These are phyloP conservation scores for Sorex maritimensis DNA, from an alignment of 2,797 vertebrate genomes.

Conservation along the genomic window DNA sequence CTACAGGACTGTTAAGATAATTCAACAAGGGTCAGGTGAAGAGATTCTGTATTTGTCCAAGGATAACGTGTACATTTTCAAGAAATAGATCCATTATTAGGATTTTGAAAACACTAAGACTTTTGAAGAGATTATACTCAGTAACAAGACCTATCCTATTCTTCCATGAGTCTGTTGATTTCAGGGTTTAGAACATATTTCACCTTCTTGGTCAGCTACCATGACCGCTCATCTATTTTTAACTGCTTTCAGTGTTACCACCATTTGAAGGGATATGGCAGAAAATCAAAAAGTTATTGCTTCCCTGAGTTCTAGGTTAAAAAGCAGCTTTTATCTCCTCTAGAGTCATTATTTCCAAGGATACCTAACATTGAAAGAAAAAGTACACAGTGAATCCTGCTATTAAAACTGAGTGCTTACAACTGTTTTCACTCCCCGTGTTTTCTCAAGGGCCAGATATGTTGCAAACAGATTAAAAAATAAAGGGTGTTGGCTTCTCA, in stretches of 20 bases:
- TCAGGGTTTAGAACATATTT: not conserved
- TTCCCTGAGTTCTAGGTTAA: constrained; percentile 35
- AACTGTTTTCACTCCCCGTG: not conserved
- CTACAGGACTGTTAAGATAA: not conserved
- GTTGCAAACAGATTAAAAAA: not conserved
- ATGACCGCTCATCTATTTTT: not conserved
- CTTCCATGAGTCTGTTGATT: not conserved
- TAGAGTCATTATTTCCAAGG: constrained; percentile 23
- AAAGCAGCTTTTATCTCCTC: not conserved
- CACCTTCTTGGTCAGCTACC: not conserved
- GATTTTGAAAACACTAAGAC: not conserved
- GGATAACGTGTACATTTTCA: constrained; percentile 12
- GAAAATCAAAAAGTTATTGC: constrained; percentile 2
- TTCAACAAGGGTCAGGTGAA: constrained; percentile 12
- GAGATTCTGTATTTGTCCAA: not conserved
- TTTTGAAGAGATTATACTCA: constrained; percentile 23
- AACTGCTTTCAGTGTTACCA: not conserved
- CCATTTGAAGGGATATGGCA: not conserved
- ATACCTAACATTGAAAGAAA: constrained; percentile 1
- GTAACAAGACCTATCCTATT: not conserved
- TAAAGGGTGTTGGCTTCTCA: not conserved
- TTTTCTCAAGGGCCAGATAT: not conserved
- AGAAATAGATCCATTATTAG: not conserved
- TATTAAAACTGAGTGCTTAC: not conserved
- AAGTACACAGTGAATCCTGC: not conserved